Base-by-base conservation (phyloP, 2,113 vertebrate genomes). In the Nesospiza acunhae region DNA sequence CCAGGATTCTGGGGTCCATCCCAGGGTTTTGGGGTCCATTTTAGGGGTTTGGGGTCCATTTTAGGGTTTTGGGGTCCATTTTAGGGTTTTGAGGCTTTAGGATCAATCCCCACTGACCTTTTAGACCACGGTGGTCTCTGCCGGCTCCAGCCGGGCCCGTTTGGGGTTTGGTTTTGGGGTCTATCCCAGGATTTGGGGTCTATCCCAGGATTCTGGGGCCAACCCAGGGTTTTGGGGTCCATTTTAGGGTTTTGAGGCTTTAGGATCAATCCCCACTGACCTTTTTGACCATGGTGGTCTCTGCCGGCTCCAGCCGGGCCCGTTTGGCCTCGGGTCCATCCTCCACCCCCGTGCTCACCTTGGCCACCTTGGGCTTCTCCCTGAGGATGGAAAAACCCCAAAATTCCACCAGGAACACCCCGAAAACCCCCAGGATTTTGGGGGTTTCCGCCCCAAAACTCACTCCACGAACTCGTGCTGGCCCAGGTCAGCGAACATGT, bases 381-480 rank as follows among this genome's bases (percentile, higher is more conserved):
- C 99, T 99, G 86, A 5, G 73, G 3, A 31, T 11, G 3, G 4
- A 44, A 46, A 11, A 66, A 2, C 2, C 7, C 4, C 1, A 13
- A 6, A 41, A 26, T 7, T 10, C 1, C 5, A 5, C 2, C 12
- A 28, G 26, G 24, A 35, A 9, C 5, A 0, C 10, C 59, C 23
- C 7, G 8, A 52, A 52, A 52, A n/a, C n/a, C 6, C 19, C 39
- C 5, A 2, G 18, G 18, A 64, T 78, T 78, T 64, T 27, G 0
- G 14, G 59, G 28, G 37, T 2, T 27, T 6, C 6, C 1, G 7
- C 35, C 39, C 58, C n/a, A 13, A 4, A 99, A 53, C 99, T 98
- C 97, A 99, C 99, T 99, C 99, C 5, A 99, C 98, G 26, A 99
- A 99, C 87, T 98, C 98, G 87, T 99, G 98, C 41, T 99, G 98